Percentiles rank a stretch among this genome's conserved stretches.
phyloP scores from a whole-genome alignment of 2,888 invertebrate species.

The Ochropleura leucogaster region DNA sequence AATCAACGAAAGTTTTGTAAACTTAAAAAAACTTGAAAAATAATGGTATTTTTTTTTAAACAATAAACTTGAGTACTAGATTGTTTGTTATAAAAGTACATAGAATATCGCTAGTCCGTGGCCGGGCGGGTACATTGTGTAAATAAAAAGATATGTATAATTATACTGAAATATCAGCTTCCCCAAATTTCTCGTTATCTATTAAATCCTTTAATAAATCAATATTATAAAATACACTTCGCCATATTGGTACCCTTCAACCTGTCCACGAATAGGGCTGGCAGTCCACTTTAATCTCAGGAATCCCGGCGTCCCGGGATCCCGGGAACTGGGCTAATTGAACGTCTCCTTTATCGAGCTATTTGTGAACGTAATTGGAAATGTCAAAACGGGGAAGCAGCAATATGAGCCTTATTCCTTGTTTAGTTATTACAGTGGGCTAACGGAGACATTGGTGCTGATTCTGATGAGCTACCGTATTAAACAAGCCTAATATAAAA shows the following conservation, averaged over 20 bases:
- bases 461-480: too few relatives aligned
- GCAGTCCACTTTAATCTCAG: conserved; percentile 49
- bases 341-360: conserved; percentile 56
- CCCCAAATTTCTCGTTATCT: background rate
- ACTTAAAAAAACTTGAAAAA: too few relatives aligned
- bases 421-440: conserved; percentile 29
- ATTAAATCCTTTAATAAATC: conserved; percentile 13
- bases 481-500: too few relatives aligned
- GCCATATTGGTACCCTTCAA: conserved; percentile 22
- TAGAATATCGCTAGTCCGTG: too few relatives aligned
- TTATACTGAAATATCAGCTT: background rate
- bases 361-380: conserved; percentile 57
- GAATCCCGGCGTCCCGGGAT: conserved; percentile 28
- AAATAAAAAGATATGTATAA: background rate
- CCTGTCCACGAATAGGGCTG: conserved; percentile 40
- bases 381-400: conserved; percentile 54
- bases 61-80: too few relatives aligned
- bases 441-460: background rate
- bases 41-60: too few relatives aligned
- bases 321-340: conserved; percentile 53
- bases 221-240: conserved; percentile 30
- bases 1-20: too few relatives aligned
- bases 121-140: too few relatives aligned
- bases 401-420: conserved; percentile 30
- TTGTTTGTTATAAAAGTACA: too few relatives aligned